Evolutionary conservation across 2,888 invertebrate genomes (phyloP), one percentile per base, ranked within the genome.

Genomic region (Meliscaeva auricollis): DNA sequence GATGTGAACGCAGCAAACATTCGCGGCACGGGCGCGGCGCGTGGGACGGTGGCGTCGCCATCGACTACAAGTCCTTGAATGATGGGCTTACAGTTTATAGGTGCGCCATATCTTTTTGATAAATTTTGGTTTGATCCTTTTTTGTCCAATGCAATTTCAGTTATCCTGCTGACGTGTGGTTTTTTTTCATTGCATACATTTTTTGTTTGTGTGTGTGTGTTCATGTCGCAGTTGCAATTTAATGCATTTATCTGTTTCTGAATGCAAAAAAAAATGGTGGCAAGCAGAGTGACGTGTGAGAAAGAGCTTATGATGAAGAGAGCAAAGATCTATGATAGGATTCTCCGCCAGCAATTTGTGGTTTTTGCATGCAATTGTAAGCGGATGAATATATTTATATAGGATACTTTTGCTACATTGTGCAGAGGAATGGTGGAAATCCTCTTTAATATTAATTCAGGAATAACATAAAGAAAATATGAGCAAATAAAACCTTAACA

Each of bases 121-220:
- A 8, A n/a, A 35, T 30, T 58, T 52, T 26, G 60, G 30, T 54
- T 48, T 35, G 35, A 72, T 72, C 38, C 64, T 68, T 83, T 68
- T 73, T 68, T 68, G n/a, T 41, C 35, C 26, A 62, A 54, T 68
- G 46, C 46, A 64, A 69, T 66, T 69, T 30, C 73, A 77, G 77
- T 83, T 76, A 70, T 83, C 69, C 74, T 78, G 74, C 78, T 83
- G 83, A 82, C 68, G 70, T 74, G 78, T 58, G 74, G 78, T 78
- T 78, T 78, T 74, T 78, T 74, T 38, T 32, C 50, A 54, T 62
- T 32, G 41, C 44, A n/a, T n/a, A n/a, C n/a, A 44, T 38, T 64
- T 78, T 83, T 64, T 50, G 46, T 52, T 52, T 0, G n/a, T n/a
- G n/a, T n/a, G n/a, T n/a, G n/a, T n/a, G n/a, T 22, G 11, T 17